Evolutionary conservation across 2,888 invertebrate genomes (phyloP).

Genomic region (Drosophila rellima): DNA sequence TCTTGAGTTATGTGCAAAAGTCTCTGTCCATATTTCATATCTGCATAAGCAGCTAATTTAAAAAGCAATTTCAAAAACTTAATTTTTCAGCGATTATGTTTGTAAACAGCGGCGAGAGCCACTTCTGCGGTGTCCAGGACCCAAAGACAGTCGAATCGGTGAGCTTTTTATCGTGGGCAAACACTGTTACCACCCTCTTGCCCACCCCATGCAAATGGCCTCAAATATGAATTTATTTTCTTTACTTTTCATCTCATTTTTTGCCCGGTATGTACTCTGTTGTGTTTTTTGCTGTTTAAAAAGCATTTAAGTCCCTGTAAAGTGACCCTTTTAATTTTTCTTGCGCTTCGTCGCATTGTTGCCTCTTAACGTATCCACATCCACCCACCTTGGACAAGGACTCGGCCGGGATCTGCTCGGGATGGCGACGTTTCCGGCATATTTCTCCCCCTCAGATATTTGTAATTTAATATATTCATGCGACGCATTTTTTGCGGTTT

Average conservation of each 20-base stretch:
- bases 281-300: conserved; percentile 62
- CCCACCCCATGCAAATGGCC: conserved; percentile 38
- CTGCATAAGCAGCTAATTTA: conserved; percentile 78
- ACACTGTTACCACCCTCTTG: conserved; percentile 54
- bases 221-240: conserved; percentile 83
- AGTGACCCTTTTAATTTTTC: conserved; percentile 83
- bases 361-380: conserved; percentile 67
- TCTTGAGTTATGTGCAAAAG: conserved; percentile 48
- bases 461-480: conserved; percentile 80
- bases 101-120: conserved; percentile 73
- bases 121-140: conserved; percentile 8
- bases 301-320: conserved; percentile 78
- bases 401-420: conserved; percentile 23
- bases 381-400: conserved; percentile 29
- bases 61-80: conserved; percentile 85
- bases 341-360: conserved; percentile 71
- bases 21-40: conserved; percentile 62
- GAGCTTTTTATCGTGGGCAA: conserved; percentile 66
- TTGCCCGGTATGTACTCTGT: conserved; percentile 27
- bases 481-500: conserved; percentile 71
- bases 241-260: conserved; percentile 80
- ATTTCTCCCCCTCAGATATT: conserved; percentile 17
- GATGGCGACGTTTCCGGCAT: conserved; percentile 51
- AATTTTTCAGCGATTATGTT: conserved; percentile 84
- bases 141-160: conserved; percentile 46